Evolutionary conservation across 2,888 invertebrate genomes (phyloP), one percentile per base, ranked within the genome.

Genomic region (Euphydryas editha): DNA sequence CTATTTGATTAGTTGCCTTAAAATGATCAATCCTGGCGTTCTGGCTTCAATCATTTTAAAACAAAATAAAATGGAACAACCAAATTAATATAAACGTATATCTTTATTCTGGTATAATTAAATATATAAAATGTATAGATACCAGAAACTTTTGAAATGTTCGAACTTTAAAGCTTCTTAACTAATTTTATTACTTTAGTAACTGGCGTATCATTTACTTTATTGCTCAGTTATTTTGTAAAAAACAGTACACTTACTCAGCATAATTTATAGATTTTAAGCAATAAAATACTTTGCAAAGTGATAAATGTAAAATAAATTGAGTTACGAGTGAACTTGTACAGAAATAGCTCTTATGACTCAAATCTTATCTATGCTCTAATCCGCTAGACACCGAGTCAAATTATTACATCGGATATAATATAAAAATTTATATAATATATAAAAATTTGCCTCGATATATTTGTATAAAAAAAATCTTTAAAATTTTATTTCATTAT

Each of bases 321-420:
- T 56, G 62, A 62, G 56, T 62, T 47, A 46, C 47, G 62, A 37
- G 30, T 49, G 47, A 18, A 51, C 51, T 51, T 24, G 47, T 46
- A 63, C 63, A 49, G 58, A 63, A 63, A 63, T 63, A 58, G 49
- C 57, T 57, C 24, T n/a, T 57, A 63, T 63, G 62, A 63, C 47
- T 63, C 62, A 63, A 49, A 39, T 49, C 42, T 58, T 57, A 63
- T 63, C 62, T 63, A 63, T 49, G 49, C 57, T 58, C 37, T 63
- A 63, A 63, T 63, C 62, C 46, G 49, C 49, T 58, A 57, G 47
- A 57, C 47, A 49, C 47, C 46, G 51, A 51, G 39, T 5, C 18
- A 58, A 63, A 58, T 58, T 30, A 51, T 58, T 18, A 46, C 55
- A 36, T 18, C 11, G 30, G 46, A 30, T n/a, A n/a, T n/a, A n/a